Conservation (phyloP, 2,797 vertebrate genomes). For the Nyctibius grandis region DNA sequence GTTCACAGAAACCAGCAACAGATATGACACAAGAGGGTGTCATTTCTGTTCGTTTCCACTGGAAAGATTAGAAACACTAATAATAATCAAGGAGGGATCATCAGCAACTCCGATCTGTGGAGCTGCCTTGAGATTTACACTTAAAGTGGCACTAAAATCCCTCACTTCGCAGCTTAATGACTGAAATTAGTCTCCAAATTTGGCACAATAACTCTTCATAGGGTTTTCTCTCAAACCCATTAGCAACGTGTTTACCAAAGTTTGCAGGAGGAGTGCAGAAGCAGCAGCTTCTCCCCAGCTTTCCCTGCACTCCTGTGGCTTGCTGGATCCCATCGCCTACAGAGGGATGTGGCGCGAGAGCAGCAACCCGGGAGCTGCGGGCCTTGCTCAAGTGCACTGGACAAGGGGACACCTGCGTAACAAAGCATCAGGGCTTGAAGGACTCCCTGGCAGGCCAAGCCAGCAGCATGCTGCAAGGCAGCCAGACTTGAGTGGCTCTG, state of each 20-base stretch:
- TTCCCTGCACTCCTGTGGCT: neutral
- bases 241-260: constrained; percentile 3
- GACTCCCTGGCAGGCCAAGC: neutral
- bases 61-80: constrained; percentile 33
- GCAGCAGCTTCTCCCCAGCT: neutral
- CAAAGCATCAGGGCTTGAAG: neutral
- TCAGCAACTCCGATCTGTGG: neutral
- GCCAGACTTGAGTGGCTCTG: neutral
- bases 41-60: neutral
- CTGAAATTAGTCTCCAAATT: constrained; percentile 43
- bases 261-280: neutral
- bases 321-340: neutral
- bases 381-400: neutral
- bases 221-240: neutral
- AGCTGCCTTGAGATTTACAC: constrained; percentile 24
- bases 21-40: constrained; percentile 15
- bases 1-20: constrained; percentile 17
- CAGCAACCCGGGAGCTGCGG: neutral
- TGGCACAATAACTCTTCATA: constrained; percentile 26
- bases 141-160: constrained; percentile 24
- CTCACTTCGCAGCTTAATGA: constrained; percentile 31
- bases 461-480: neutral
- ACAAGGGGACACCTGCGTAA: neutral
- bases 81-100: constrained; percentile 28
- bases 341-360: neutral